Evolutionary conservation across 2,888 invertebrate genomes (phyloP).

Genomic region (Cetonia aurata): DNA sequence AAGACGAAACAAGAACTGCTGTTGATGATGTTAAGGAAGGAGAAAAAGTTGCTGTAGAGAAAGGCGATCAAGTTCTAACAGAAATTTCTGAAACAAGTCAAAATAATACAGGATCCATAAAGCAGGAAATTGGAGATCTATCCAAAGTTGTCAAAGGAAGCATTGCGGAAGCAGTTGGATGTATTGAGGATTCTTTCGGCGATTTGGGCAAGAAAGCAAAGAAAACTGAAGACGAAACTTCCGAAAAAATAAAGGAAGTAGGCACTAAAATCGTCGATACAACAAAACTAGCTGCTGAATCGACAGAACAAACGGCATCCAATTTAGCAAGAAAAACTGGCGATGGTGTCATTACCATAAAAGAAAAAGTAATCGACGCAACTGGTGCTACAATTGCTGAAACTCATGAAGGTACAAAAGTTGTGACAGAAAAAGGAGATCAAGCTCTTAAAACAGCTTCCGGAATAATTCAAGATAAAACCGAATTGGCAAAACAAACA

Average conservation of each 20-base stretch:
- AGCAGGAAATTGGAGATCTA: neutral
- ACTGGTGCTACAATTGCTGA: conserved; percentile 42
- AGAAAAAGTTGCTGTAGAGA: conserved; percentile 32
- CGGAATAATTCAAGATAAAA: conserved; percentile 7
- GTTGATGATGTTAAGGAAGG: conserved; percentile 32
- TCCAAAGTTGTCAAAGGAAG: conserved; percentile 54
- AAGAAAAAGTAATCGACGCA: conserved; percentile 41
- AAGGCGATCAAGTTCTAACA: neutral
- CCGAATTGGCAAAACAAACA: neutral
- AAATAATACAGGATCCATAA: conserved; percentile 19
- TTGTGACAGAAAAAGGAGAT: neutral
- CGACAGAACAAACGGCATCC: conserved; percentile 40
- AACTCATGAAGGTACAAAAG: conserved; percentile 29
- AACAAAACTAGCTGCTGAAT: conserved; percentile 30
- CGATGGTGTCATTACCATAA: neutral
- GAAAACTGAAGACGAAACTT: conserved; percentile 19
- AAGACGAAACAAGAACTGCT: conserved; percentile 5
- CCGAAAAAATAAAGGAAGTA: conserved; percentile 38
- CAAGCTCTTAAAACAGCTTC: neutral
- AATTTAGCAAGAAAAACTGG: conserved; percentile 40
- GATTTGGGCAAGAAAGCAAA: conserved; percentile 45
- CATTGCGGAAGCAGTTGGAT: conserved; percentile 53
- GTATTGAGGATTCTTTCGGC: conserved; percentile 57
- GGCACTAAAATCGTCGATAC: conserved; percentile 35
- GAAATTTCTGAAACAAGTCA: conserved; percentile 25